Conservation (phyloP, 2,113 vertebrate genomes). For the Tauraco erythrolophus region DNA sequence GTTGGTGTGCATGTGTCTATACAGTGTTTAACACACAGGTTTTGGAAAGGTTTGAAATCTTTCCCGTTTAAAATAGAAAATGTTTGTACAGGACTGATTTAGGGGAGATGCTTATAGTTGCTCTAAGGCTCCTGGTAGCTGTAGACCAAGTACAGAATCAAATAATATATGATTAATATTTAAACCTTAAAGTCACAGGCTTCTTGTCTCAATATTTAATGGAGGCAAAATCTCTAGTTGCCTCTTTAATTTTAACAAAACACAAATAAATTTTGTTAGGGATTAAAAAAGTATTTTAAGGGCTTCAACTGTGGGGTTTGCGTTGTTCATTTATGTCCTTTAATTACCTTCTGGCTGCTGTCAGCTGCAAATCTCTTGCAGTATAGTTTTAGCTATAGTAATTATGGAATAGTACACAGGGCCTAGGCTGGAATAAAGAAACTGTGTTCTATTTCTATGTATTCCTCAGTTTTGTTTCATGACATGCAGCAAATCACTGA, state of each 20-base stretch:
- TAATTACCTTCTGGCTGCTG: constrained; percentile 29
- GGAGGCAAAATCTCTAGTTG: not conserved
- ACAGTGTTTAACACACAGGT: not conserved
- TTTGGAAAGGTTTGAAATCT: not conserved
- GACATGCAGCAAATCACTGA: not conserved
- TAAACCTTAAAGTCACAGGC: not conserved
- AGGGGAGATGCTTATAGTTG: not conserved
- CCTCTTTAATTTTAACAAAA: not conserved
- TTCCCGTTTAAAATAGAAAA: not conserved
- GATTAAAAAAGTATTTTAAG: not conserved
- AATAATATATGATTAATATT: not conserved
- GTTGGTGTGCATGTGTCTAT: not conserved
- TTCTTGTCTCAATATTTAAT: not conserved
- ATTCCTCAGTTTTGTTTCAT: not conserved
- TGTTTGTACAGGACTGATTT: not conserved
- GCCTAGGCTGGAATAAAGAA: not conserved
- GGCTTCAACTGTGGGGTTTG: not conserved
- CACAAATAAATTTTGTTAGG: not conserved
- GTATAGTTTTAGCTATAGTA: not conserved
- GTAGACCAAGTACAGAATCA: not conserved
- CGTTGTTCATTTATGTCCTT: constrained; percentile 19
- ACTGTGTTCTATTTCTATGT: not conserved
- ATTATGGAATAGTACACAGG: not conserved
- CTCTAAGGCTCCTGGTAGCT: not conserved
- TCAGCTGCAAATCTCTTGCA: not conserved